A percentile compares a stretch with the other conserved stretches of the same genome.
phyloP scores from a whole-genome alignment of 2,797 vertebrate species.

The Adrianichthys oophorus region DNA sequence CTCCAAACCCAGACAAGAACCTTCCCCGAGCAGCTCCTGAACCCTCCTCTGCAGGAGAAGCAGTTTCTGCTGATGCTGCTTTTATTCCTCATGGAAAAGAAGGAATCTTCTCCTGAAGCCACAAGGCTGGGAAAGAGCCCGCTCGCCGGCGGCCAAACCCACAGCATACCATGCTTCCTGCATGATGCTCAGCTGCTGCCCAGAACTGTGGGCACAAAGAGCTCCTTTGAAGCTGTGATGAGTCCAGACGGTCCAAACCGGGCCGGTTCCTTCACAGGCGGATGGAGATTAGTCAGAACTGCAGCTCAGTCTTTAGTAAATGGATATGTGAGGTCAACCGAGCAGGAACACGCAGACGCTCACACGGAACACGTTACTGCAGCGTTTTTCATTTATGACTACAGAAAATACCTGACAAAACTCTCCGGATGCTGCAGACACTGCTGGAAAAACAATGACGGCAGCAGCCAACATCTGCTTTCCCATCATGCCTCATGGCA shows the following conservation, averaged over 20 bases:
- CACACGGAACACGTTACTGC: too few relatives aligned
- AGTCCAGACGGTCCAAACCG: conserved; percentile 21
- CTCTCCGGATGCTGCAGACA: too few relatives aligned
- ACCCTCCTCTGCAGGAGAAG: conserved; percentile 59
- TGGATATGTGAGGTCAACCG: conserved; percentile 51
- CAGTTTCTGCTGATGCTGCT: conserved; percentile 71
- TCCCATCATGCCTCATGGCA: too few relatives aligned
- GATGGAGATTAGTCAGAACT: conserved; percentile 52
- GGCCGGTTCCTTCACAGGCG: conserved; percentile 13
- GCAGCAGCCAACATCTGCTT: too few relatives aligned
- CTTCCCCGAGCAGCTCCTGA: too few relatives aligned
- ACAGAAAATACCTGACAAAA: too few relatives aligned
- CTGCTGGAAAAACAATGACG: too few relatives aligned
- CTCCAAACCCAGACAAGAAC: too few relatives aligned
- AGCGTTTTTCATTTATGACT: too few relatives aligned
- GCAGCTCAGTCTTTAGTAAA: conserved; percentile 34
- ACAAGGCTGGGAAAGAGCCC: conserved; percentile 58
- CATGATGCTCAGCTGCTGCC: conserved; percentile 54
- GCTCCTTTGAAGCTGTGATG: conserved; percentile 41
- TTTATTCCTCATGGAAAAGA: conserved; percentile 62
- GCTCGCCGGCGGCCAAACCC: conserved; percentile 52
- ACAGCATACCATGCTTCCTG: conserved; percentile 48
- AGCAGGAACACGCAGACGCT: conserved; percentile 7
- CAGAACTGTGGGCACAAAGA: conserved; percentile 51
- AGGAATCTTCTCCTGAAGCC: conserved; percentile 42